Evolutionary conservation across 2,113 vertebrate species (phyloP).

Genomic region (Dicaeum eximium): DNA sequence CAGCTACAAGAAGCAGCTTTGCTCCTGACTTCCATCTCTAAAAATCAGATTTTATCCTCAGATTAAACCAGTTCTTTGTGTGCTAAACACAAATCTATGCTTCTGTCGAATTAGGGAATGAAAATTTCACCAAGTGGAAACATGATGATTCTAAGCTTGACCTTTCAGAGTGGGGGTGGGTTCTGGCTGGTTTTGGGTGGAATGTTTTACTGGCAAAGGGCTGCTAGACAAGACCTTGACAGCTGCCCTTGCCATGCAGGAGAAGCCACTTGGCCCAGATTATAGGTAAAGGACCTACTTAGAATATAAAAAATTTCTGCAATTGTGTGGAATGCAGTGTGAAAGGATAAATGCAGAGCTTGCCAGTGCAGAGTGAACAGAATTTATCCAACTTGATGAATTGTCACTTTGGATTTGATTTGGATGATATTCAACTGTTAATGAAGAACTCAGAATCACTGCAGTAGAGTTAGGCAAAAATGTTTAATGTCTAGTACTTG

Average conservation of each 20-base stretch:
- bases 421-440: not conserved
- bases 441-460: slow-evolving; percentile 31
- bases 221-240: not conserved
- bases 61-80: not conserved
- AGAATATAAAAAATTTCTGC: not conserved
- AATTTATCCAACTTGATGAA: not conserved
- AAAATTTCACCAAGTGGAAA: not conserved
- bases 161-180: not conserved
- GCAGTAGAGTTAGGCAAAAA: slow-evolving; percentile 12
- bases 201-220: not conserved
- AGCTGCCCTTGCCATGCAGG: not conserved
- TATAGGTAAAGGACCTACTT: not conserved
- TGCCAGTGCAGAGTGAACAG: not conserved
- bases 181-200: not conserved
- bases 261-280: not conserved
- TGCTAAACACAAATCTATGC: not conserved
- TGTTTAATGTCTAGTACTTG: slow-evolving; percentile 53
- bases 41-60: not conserved
- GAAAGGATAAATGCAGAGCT: not conserved
- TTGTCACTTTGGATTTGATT: slow-evolving; percentile 60
- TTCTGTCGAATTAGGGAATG: not conserved
- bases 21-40: not conserved
- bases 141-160: not conserved
- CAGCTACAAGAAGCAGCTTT: not conserved
- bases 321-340: not conserved